Evolutionary conservation across 2,888 invertebrate species (phyloP), one percentile per base, ranked within the genome.

Genomic region (Tenthredo distinguenda): DNA sequence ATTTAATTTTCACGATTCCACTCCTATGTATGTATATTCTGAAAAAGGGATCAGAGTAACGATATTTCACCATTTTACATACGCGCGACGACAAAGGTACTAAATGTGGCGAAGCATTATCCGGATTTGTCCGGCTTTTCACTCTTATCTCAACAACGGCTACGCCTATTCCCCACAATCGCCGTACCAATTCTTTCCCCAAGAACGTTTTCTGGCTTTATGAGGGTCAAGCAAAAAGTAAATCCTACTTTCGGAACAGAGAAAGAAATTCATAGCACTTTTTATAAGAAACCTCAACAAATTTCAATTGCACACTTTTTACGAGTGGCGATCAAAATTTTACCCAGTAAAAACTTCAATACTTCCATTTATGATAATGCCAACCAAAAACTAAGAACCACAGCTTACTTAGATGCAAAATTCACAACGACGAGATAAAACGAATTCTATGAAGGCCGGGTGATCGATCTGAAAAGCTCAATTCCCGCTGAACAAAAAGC

Each of bases 101-200:
- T 77, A 50, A 77, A 50, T 55, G 77, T 77, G 31, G 6, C 55
- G 18, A 55, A 21, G 81, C 58, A 81, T 81, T 58, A 81, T 58
- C 81, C 62, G 81, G 81, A 81, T 81, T 81, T 81, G 81, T 40
- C 26, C 40, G 81, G 40, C 37, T 62, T 58, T 81, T 81, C 62
- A 62, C 62, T 37, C 62, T 58, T 77, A 40, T 81, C 81, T 81
- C 21, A 58, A 81, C 62, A 81, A 21, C 40, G 31, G 58, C 26
- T 81, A 62, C 62, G 62, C 62, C 77, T 40, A 40, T 81, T 62
- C 37, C 21, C 81, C 62, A 40, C 81, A 81, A 81, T 81, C 34
- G 58, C 21, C 6, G n/a, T 21, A 18, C 40, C 81, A 40, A 62
- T 62, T 62, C 40, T 21, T 58, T 58, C 62, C 21, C 31, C 34